phyloP scores from a whole-genome alignment of 2,113 vertebrate species.

The Lipophrys pholis region DNA sequence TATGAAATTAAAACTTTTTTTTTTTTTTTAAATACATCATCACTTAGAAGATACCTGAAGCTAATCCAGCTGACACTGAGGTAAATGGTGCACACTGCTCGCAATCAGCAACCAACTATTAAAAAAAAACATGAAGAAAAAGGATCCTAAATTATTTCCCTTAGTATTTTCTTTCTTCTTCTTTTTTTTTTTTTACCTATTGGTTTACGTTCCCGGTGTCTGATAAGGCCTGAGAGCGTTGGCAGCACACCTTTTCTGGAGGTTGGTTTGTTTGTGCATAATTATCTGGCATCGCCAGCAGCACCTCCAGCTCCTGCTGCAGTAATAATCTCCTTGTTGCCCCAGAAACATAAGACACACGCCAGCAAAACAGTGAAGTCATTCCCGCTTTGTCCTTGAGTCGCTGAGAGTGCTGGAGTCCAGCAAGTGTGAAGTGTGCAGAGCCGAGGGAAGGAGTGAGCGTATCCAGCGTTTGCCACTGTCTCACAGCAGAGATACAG shows the following conservation, averaged over 20 bases:
- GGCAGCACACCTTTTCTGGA: slow-evolving; percentile 40
- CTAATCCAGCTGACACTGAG: neutral
- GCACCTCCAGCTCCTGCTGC: slow-evolving; percentile 66
- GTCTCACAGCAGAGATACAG: neutral
- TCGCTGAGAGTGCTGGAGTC: slow-evolving; percentile 36
- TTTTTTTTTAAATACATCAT: no score
- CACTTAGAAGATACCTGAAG: neutral
- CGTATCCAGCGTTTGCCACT: neutral
- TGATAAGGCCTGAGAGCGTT: slow-evolving; percentile 37
- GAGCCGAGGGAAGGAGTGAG: slow-evolving; percentile 18
- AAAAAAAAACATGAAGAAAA: neutral
- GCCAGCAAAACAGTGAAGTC: slow-evolving; percentile 73
- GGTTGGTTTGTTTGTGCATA: slow-evolving; percentile 62
- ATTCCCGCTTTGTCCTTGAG: slow-evolving; percentile 75
- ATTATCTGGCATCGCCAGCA: slow-evolving; percentile 69
- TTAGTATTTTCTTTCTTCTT: slow-evolving; percentile 1
- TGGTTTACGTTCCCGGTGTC: slow-evolving; percentile 29
- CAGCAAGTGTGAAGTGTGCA: slow-evolving; percentile 27
- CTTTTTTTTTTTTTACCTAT: neutral
- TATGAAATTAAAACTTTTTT: neutral
- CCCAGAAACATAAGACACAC: slow-evolving; percentile 76
- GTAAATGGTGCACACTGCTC: neutral
- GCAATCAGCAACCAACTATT: neutral
- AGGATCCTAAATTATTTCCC: slow-evolving; percentile 3
- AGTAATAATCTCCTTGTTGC: slow-evolving; percentile 72